phyloP scores from a whole-genome alignment of 1,140 invertebrate species.

The Polyergus mexicanus region DNA sequence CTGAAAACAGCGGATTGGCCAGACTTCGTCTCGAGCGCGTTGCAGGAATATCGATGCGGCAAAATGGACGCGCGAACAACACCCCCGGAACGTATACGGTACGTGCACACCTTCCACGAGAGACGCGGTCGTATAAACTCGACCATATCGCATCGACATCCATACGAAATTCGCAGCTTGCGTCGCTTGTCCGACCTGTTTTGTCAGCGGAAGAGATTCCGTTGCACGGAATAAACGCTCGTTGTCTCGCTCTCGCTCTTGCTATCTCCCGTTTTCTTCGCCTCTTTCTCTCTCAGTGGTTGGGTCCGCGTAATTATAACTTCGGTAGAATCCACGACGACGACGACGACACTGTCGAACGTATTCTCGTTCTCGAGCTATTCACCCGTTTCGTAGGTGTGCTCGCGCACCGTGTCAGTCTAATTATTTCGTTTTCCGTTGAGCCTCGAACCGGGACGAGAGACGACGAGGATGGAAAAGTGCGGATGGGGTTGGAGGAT shows the following conservation, averaged over 20 bases:
- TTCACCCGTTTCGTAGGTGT: conserved; percentile 48
- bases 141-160: conserved; percentile 72
- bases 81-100: conserved; percentile 33
- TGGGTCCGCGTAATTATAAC: conserved; percentile 57
- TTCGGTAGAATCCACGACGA: conserved; percentile 48
- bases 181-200: conserved; percentile 75
- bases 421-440: conserved; percentile 63
- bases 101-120: conserved; percentile 72
- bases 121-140: conserved; percentile 76
- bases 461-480: conserved; percentile 9
- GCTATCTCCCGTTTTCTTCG: background rate
- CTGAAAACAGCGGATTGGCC: conserved; percentile 30
- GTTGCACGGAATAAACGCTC: conserved; percentile 70
- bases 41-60: conserved; percentile 53
- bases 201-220: conserved; percentile 76
- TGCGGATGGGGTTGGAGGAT: background rate
- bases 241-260: conserved; percentile 30
- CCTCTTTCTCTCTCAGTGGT: background rate
- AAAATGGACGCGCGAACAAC: conserved; percentile 36
- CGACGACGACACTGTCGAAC: conserved; percentile 35
- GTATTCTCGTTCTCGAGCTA: conserved; percentile 52
- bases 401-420: conserved; percentile 26
- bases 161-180: conserved; percentile 75
- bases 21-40: conserved; percentile 37
- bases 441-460: background rate